These are phyloP conservation scores for Percopsis omiscomaycus DNA, from an alignment of 2,797 vertebrate genomes.

Conservation along the genomic window DNA sequence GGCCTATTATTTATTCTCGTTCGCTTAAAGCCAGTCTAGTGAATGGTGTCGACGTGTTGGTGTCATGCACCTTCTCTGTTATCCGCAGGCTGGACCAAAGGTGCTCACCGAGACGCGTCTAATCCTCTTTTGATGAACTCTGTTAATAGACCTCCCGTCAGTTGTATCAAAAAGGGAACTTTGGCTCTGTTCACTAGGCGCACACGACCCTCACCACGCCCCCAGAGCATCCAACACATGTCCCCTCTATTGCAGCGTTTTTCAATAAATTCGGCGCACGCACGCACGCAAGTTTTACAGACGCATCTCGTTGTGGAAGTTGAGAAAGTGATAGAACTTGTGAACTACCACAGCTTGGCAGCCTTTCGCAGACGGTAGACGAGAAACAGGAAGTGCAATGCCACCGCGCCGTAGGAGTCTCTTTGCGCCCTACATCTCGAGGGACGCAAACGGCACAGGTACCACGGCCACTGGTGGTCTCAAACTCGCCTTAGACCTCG, in stretches of 20 bases:
- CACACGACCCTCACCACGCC: slow-evolving; percentile 76
- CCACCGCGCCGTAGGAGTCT: slow-evolving; percentile 53
- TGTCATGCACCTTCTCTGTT: slow-evolving; percentile 15
- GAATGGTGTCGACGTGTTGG: background rate
- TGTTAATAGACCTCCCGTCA: slow-evolving; percentile 70
- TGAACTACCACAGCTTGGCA: too few species aligned
- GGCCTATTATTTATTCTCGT: background rate
- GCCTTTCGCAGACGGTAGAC: background rate
- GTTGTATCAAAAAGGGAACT: slow-evolving; percentile 51
- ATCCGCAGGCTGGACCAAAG: slow-evolving; percentile 24
- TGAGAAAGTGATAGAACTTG: background rate
- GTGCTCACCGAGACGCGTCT: slow-evolving; percentile 72
- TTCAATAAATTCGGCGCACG: slow-evolving; percentile 66
- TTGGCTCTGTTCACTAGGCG: slow-evolving; percentile 68
- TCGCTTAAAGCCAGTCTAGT: background rate
- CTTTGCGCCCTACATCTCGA: slow-evolving; percentile 49
- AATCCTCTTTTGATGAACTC: slow-evolving; percentile 84
- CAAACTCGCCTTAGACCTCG: background rate
- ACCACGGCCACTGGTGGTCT: background rate
- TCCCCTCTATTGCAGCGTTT: slow-evolving; percentile 13
- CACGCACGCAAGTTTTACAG: slow-evolving; percentile 23
- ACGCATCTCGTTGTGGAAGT: background rate
- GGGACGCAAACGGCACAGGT: slow-evolving; percentile 23
- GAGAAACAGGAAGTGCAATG: slow-evolving; percentile 23
- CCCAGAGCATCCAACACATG: slow-evolving; percentile 46